Evolutionary conservation across 2,113 vertebrate genomes (phyloP), one percentile per base, ranked within the genome.

Genomic region (Neoarius graeffei): DNA sequence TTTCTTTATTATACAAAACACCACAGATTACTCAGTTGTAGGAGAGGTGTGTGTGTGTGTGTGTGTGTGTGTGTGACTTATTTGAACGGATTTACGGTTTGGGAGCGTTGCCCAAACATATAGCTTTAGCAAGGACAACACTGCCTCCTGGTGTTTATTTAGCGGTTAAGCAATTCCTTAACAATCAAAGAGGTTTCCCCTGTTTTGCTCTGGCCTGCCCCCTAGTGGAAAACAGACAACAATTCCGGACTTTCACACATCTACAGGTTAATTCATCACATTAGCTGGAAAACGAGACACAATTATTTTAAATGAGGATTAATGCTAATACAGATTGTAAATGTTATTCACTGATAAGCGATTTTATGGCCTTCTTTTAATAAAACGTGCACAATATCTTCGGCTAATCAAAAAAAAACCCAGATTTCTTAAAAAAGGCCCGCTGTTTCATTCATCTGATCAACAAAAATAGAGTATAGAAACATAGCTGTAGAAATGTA

Each of bases 61-160:
- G 20, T 76, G 4, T 76, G 42, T 11, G 23, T 73, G 30, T 42
- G 20, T 76, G 4, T 76, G 42, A 20, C 7, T 74, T 74, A 74
- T 74, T 48, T 48, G 4, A 48, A 48, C 52, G 10, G 0, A 77
- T 77, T n/a, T 25, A 6, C 13, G 23, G 20, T 25, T 57, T 56
- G 2, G n/a, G 1, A 57, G 3, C n/a, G 1, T 56, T 54, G 9
- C 48, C 48, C 50, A 77, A 27, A 48, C 20, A 8, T 86, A 1
- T 27, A 4, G 8, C 0, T 35, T 66, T 54, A 79, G 27, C 30
- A 52, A 48, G 15, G 17, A 74, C 66, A 71, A 62, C 66, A 87
- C 80, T 87, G 86, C 79, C 81, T 35, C 67, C n/a, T 83, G 19
- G 66, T 87, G 69, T 64, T 73, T 48, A 30, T n/a, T 54, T 67